Base-by-base conservation (phyloP, 2,797 vertebrate species). In the Chelonia mydas region DNA sequence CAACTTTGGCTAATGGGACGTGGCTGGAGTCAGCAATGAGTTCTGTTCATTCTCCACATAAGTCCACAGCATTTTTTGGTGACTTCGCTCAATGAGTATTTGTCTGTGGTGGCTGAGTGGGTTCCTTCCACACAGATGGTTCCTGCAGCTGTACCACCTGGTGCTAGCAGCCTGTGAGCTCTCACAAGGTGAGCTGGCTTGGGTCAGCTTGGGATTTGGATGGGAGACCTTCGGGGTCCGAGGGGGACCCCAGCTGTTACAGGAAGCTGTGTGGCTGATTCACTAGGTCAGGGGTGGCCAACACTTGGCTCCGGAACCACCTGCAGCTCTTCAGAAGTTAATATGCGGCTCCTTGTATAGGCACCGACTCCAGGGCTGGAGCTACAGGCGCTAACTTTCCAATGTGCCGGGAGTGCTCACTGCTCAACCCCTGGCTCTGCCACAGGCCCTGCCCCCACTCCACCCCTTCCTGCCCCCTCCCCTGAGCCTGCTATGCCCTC, bases 11-110 rank as follows among this genome's bases (percentile, higher is more conserved):
- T 92, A 1, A 0, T 41, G 80, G 82, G 84, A 76, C 59, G 90
- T 89, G 81, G 90, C 94, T 86, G 76, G 95, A 96, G 87, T 93
- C 90, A 94, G 89, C 93, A 96, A 84, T 54, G 49, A 54, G 49
- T 21, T 81, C 31, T 41, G 6, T 95, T 96, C 90, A 49, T 87
- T 87, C 41, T 74, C 68, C 0, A 3, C 82, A 84, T 16, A 0
- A 2, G 19, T 83, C 5, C 0, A 77, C 72, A 81, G 68, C 3
- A 5, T 28, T 84, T 51, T 59, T 65, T 82, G 54, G 65, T 81
- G 61, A 84, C 57, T 54, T 86, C 27, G 80, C 92, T 88, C 77
- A 85, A 49, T 47, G 37, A 16, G 3, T 86, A 33, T 87, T 86
- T 84, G 23, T 91, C 72, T 51, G 90, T 89, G 49, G 2, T 31